Base-by-base conservation (phyloP, 2,797 vertebrate species). In the Atherinosoma microstoma region DNA sequence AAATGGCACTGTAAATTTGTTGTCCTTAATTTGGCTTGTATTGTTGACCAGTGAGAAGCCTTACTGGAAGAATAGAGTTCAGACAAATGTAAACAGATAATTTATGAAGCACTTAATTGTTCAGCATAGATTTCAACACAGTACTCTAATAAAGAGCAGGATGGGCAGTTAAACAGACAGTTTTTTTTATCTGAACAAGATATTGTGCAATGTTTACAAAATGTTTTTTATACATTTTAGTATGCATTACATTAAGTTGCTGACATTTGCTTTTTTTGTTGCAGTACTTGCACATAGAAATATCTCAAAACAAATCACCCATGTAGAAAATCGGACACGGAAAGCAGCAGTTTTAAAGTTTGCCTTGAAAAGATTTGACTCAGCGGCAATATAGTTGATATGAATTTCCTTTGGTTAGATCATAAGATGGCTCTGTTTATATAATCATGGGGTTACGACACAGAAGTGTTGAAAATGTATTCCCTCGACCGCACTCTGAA, bases 101-200 rank as follows among this genome's bases (percentile, higher is more conserved):
- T 15, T n/a, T 64, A 42, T 10, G 3, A 4, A 57, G 22, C 18
- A 56, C 20, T 18, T 32, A 66, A 6, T 18, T 53, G 0, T 35
- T 64, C 18, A 51, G 15, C 57, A 47, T 42, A 61, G 15, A 13
- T 35, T 56, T 75, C 3, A 65, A 76, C 24, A 78, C 42, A 74
- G 24, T 2, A 66, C 15, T 8, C 38, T 15, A 3, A 13, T 7
- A 5, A 53, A 67, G 9, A 22, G n/a, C 20, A 2, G 47, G 47
- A 22, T 11, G 20, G n/a, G 3, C n/a, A 49, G n/a, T 22, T 49
- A 11, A 84, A 62, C 12, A 20, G 9, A 36, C 51, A n/a, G 53
- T 80, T 62, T 67, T 56, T 69, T 74, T 68, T 18, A 49, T 75
- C 22, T 56, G 45, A 24, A 71, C 34, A 58, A 24, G 18, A 83